Conservation (phyloP, 2,888 invertebrate species). For the Busseola fusca region DNA sequence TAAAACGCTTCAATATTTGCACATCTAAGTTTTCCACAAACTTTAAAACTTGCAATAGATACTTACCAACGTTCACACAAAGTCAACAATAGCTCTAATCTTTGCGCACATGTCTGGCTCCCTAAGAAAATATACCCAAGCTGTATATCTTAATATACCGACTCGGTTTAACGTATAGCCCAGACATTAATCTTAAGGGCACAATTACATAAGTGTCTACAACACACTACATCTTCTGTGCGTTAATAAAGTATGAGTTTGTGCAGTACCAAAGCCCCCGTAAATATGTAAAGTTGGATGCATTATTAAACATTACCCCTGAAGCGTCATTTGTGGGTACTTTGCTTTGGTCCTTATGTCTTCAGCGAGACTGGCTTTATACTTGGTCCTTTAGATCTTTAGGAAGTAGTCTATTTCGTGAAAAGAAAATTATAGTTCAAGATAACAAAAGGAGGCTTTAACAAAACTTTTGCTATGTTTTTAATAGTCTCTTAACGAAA, state of each 20-base stretch:
- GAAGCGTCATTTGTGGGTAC: constrained; percentile 61
- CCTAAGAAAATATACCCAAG: constrained; percentile 4
- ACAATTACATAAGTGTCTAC: constrained; percentile 53
- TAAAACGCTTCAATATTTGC: not conserved
- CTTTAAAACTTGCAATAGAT: not conserved
- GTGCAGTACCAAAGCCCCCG: constrained; percentile 62
- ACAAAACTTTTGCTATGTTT: not conserved
- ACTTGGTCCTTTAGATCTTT: not conserved
- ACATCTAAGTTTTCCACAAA: not conserved
- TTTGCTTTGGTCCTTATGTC: constrained; percentile 33
- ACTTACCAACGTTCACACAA: not conserved
- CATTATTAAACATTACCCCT: constrained; percentile 82
- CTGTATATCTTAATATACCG: not conserved
- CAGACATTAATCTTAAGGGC: constrained; percentile 56
- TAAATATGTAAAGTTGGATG: constrained; percentile 80
- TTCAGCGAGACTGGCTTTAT: constrained; percentile 9
- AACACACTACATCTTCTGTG: constrained; percentile 65
- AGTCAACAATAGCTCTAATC: not conserved
- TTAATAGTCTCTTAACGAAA: not conserved
- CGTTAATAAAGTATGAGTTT: constrained; percentile 81
- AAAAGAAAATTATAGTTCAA: not conserved
- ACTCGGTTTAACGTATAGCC: constrained; percentile 19
- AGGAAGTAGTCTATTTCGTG: not conserved
- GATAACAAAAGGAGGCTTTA: not conserved
- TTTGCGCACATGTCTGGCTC: constrained; percentile 18